phyloP scores from a whole-genome alignment of 2,113 vertebrate genomes.

The Pterocles orientalis region DNA sequence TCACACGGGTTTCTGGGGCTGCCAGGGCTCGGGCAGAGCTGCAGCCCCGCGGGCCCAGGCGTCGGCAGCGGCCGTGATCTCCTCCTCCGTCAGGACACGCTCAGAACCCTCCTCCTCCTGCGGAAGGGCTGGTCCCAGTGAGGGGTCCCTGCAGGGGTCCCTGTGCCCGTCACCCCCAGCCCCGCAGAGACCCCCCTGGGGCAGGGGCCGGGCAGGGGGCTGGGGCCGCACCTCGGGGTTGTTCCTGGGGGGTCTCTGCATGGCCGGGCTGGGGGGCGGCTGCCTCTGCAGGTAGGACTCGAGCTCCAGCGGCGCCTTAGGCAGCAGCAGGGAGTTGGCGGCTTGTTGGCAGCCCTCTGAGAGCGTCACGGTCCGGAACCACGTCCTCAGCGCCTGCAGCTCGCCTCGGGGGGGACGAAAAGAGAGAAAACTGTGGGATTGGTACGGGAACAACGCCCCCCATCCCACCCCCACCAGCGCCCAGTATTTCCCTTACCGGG shows the following conservation, averaged over 20 bases:
- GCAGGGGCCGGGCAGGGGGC: too few relatives aligned
- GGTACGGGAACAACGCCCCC: slow-evolving; percentile 79
- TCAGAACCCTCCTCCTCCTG: slow-evolving; percentile 78
- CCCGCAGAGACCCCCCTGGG: fast-evolving
- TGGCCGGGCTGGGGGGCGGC: slow-evolving; percentile 63
- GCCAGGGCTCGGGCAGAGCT: slow-evolving; percentile 10
- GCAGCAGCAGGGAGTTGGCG: slow-evolving; percentile 75
- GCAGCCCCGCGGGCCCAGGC: slow-evolving; percentile 76
- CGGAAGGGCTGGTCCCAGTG: not conserved
- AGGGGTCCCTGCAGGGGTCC: not conserved
- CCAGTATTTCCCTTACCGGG: too few relatives aligned
- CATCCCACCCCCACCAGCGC: slow-evolving; percentile 76
- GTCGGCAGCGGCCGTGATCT: slow-evolving; percentile 79
- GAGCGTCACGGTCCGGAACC: slow-evolving; percentile 83
- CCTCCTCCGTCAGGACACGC: slow-evolving; percentile 79
- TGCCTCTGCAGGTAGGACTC: slow-evolving; percentile 85
- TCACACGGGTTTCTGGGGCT: slow-evolving; percentile 86
- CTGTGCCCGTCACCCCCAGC: fast-evolving
- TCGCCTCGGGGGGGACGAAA: slow-evolving; percentile 70
- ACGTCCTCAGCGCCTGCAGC: slow-evolving; percentile 69
- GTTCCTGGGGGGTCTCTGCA: slow-evolving; percentile 69
- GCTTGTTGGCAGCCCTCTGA: slow-evolving; percentile 78
- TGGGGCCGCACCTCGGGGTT: slow-evolving; percentile 78
- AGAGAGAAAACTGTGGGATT: not conserved
- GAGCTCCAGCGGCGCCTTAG: slow-evolving; percentile 74